Base-by-base conservation (phyloP, 2,888 invertebrate species). In the Thereva nobilitata region DNA sequence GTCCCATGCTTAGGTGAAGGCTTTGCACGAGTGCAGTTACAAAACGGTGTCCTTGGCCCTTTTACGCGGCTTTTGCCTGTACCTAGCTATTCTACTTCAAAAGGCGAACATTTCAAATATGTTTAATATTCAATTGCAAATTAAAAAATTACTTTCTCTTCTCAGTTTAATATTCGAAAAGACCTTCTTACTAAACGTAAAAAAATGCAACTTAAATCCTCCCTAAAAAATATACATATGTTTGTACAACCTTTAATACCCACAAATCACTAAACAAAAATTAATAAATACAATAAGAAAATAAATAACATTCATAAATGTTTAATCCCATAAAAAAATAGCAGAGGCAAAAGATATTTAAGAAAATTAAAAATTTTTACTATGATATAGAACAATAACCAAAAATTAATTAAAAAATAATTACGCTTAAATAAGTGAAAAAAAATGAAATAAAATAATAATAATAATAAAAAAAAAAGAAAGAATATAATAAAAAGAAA, bases 361-460 rank as follows among this genome's bases (percentile, higher is more conserved):
- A 53, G 53, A 53, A 35, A 9, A 53, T 47, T 47, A 59, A 47
- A 44, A 10, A 38, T 61, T 57, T 59, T 61, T 40, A 41, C 49
- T 50, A 50, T 50, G 40, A 23, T 49, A 61, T 23, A 41, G 42
- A 61, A 61, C 61, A 50, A 61, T 61, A 61, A 61, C 61, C 61
- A 61, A 61, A 61, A 61, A 61, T 61, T 61, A 38, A 50, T 50
- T 61, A 61, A 59, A 61, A 23, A 23, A 23, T 23, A 23, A 23
- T n/a, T 61, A 61, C 61, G 61, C 50, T 50, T 61, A 61, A 50
- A 61, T 61, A 61, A 61, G 38, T 34, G 35, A 50, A 23, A 34
- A 50, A 59, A 61, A 50, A 40, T 50, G 50, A 59, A 61, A 10
- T 50, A 45, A 40, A 45, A 41, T 8, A 40, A 61, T 41, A 10